Evolutionary conservation across 2,113 vertebrate genomes (phyloP), one percentile per base, ranked within the genome.

Genomic region (Datnioides undecimradiatus): DNA sequence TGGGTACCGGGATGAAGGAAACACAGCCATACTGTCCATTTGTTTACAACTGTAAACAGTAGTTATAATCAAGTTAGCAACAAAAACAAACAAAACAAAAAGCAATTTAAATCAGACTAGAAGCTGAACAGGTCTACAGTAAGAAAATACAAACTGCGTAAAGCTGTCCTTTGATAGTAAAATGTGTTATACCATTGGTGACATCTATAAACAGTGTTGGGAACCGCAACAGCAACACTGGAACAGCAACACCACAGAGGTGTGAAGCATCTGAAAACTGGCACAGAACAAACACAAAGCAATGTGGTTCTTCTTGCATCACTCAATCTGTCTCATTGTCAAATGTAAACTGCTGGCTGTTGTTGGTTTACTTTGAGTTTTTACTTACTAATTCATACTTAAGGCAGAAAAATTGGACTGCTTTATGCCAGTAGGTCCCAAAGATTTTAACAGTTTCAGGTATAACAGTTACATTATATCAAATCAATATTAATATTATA

Each of bases 281-380:
- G 9, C 21, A 4, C 31, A 27, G 16, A 46, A 52, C 8, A 40
- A 11, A 41, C 0, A 2, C 19, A 33, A 33, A 29, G 23, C 23
- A 49, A 19, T 23, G 60, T n/a, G 8, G 5, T n/a, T 73, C n/a
- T 38, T 2, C 55, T 27, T 48, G 31, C 54, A 76, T 40, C 52
- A 49, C 6, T 36, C 59, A 64, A 5, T 16, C 3, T 14, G 5
- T 58, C 16, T 43, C 4, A 14, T 21, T 46, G 27, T 34, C 19
- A 45, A 9, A 45, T 2, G 17, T 21, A 13, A 66, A 58, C 7
- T 36, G 13, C 4, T 21, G 9, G 51, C 25, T 33, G 40, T 8
- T 49, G 16, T 25, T 16, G 38, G 55, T 60, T 60, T 48, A 45
- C 19, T 33, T 58, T 46, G 29, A 34, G 54, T 65, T 65, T 65